Conservation (phyloP, 2,888 invertebrate species). For the Aphrophora alni region DNA sequence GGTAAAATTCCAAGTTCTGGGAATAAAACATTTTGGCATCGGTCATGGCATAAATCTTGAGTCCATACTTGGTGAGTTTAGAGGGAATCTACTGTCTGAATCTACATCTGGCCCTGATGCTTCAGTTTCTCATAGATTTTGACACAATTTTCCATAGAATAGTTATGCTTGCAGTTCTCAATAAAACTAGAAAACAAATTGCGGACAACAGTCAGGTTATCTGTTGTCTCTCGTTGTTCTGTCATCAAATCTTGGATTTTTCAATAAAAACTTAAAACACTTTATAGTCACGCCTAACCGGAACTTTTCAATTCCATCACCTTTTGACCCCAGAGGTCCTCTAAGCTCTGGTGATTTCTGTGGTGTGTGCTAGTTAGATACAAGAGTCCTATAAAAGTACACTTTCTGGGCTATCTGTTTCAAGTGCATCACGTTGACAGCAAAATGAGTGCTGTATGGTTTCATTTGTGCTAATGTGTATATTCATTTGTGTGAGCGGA, state of each 20-base stretch:
- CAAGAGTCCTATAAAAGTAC: not conserved
- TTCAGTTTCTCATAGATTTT: not conserved
- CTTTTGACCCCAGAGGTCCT: not conserved
- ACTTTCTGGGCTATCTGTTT: not conserved
- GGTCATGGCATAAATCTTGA: not conserved
- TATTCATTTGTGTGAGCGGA: too few species aligned
- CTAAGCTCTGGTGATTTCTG: not conserved
- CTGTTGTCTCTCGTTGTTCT: not conserved
- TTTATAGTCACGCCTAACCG: not conserved
- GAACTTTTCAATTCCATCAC: not conserved
- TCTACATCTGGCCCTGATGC: not conserved
- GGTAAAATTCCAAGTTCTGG: slow-evolving; percentile 1
- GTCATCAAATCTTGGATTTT: not conserved
- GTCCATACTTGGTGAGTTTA: not conserved
- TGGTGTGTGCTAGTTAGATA: not conserved
- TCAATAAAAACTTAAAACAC: not conserved
- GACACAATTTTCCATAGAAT: not conserved
- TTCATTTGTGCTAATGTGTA: not conserved
- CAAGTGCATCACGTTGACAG: not conserved
- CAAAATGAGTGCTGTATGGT: not conserved
- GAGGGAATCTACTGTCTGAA: not conserved
- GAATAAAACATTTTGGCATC: slow-evolving; percentile 2
- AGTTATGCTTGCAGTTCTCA: not conserved
- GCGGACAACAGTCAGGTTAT: not conserved
- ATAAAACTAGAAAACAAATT: slow-evolving; percentile 8